Conservation (phyloP, 2,113 vertebrate genomes). For the Nipponia nippon region DNA sequence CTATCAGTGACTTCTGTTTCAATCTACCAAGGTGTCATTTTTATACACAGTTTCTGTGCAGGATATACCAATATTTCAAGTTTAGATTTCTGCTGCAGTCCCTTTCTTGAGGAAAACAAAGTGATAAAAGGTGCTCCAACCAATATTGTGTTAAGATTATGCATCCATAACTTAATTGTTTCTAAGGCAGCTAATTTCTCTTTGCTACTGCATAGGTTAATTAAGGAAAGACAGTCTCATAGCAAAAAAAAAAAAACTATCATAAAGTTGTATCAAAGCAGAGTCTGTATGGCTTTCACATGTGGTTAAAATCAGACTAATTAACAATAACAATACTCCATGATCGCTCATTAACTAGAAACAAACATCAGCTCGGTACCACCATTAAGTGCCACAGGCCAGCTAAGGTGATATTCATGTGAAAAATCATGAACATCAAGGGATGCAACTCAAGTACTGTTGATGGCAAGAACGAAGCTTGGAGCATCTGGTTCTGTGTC, state of each 20-base stretch:
- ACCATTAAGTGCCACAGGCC: background rate
- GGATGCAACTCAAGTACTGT: background rate
- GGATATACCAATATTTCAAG: background rate
- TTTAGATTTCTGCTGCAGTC: background rate
- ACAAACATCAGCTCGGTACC: background rate
- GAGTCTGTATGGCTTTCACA: background rate
- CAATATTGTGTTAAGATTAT: background rate
- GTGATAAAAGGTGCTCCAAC: background rate
- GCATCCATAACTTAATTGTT: background rate
- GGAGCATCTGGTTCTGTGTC: background rate
- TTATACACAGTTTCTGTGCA: background rate
- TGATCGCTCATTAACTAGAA: background rate
- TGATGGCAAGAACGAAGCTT: background rate
- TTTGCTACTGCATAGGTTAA: background rate
- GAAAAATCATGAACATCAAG: background rate
- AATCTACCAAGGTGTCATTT: background rate
- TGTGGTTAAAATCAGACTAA: background rate
- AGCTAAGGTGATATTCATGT: background rate
- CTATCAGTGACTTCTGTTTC: background rate
- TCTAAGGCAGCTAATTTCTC: background rate
- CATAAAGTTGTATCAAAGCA: background rate
- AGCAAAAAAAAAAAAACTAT: background rate
- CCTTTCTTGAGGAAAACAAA: background rate
- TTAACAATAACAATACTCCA: slow-evolving; percentile 2
- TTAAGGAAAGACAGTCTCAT: background rate